Percentiles rank a stretch among this genome's conserved stretches.
Conservation (phyloP, 1,140 invertebrate genomes). For the Drosophila kepulauana region DNA sequence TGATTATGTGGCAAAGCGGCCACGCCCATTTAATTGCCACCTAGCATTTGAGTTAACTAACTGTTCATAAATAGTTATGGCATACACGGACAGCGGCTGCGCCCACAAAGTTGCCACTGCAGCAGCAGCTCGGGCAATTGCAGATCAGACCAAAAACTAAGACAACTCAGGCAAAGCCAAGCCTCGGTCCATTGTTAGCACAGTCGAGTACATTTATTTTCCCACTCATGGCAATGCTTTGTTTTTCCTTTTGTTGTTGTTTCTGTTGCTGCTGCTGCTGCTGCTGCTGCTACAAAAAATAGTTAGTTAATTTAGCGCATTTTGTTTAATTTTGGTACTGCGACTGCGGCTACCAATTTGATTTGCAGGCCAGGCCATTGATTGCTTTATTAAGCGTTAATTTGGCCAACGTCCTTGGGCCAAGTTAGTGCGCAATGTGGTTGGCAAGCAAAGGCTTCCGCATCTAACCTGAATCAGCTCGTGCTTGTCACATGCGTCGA, state of each 20-base stretch:
- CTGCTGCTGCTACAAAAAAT: constrained; percentile 56
- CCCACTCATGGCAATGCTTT: constrained; percentile 64
- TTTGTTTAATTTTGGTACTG: constrained; percentile 74
- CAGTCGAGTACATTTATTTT: constrained; percentile 71
- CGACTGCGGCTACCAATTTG: constrained; percentile 66
- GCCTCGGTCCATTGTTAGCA: constrained; percentile 64
- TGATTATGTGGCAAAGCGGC: constrained; percentile 37
- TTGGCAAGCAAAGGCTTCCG: constrained; percentile 59
- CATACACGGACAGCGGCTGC: constrained; percentile 77
- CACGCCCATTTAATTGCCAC: constrained; percentile 82
- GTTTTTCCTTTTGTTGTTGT: constrained; percentile 32
- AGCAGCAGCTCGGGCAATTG: constrained; percentile 32
- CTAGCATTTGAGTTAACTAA: constrained; percentile 83
- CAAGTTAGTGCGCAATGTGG: constrained; percentile 39
- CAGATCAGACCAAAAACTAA: constrained; percentile 38
- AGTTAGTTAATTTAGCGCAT: constrained; percentile 80
- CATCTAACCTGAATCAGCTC: constrained; percentile 24
- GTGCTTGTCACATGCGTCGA: constrained; percentile 23
- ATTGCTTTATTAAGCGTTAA: constrained; percentile 80
- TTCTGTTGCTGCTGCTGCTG: constrained; percentile 27
- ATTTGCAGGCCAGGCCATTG: constrained; percentile 71
- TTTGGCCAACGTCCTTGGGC: constrained; percentile 69
- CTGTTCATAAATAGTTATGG: constrained; percentile 84
- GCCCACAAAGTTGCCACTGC: constrained; percentile 69
- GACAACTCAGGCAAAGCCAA: constrained; percentile 19